A percentile compares a stretch with the other conserved stretches of the same genome.
Conservation (phyloP, 1,140 invertebrate genomes). For the Oryctes rhinoceros region DNA sequence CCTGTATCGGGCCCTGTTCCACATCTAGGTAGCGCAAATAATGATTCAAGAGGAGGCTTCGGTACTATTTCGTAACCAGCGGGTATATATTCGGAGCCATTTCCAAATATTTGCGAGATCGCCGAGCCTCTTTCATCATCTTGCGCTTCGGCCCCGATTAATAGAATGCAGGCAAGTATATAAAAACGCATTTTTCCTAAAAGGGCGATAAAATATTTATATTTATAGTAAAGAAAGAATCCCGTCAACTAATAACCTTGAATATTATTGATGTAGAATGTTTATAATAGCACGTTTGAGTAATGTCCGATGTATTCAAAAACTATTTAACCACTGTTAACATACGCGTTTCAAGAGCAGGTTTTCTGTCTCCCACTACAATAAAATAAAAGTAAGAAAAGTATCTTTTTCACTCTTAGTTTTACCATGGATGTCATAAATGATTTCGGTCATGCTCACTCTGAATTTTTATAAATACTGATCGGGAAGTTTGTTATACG, state of each 20-base stretch:
- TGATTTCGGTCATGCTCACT: neutral
- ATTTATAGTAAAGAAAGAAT: neutral
- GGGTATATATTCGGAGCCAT: conserved; percentile 2
- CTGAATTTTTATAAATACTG: neutral
- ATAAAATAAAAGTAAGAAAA: conserved; percentile 15
- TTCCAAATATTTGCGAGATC: conserved; percentile 21
- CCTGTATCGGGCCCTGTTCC: neutral
- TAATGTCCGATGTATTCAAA: conserved; percentile 29
- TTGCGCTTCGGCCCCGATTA: neutral
- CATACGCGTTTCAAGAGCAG: conserved; percentile 10
- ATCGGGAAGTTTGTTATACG: neutral
- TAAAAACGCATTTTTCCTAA: neutral
- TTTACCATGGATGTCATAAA: neutral
- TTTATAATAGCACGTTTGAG: neutral
- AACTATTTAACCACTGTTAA: conserved; percentile 6
- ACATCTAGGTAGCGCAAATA: conserved; percentile 21
- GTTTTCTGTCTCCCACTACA: conserved; percentile 32
- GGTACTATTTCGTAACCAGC: conserved; percentile 25
- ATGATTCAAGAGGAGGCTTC: neutral
- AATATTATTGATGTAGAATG: neutral
- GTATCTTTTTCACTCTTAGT: conserved; percentile 24
- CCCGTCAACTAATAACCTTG: conserved; percentile 1
- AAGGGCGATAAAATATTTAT: neutral
- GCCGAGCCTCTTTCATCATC: neutral
- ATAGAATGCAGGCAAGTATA: neutral